These are phyloP conservation scores for Lontra canadensis DNA, from an alignment of 2,113 vertebrate species.

Conservation along the genomic window DNA sequence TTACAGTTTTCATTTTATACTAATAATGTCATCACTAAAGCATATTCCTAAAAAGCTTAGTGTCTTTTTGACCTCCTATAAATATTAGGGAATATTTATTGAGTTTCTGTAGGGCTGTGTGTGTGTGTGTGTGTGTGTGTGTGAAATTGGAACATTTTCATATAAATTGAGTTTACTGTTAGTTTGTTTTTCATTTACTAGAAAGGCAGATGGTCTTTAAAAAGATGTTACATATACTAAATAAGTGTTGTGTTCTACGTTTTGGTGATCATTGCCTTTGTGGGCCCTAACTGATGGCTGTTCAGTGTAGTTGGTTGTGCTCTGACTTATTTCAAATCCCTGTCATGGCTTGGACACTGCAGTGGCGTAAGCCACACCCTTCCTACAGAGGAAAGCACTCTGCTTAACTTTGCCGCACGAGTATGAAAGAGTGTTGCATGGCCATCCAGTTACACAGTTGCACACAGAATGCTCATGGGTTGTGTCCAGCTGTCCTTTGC, in stretches of 20 bases:
- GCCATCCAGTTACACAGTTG: slow-evolving; percentile 30
- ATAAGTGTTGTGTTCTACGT: slow-evolving; percentile 78
- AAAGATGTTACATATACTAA: slow-evolving; percentile 58
- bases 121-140: neutral
- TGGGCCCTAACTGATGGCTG: slow-evolving; percentile 66
- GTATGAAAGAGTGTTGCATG: slow-evolving; percentile 75
- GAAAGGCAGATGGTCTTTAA: slow-evolving; percentile 47
- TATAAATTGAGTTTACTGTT: slow-evolving; percentile 43
- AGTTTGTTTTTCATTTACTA: slow-evolving; percentile 48
- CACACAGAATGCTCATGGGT: slow-evolving; percentile 58
- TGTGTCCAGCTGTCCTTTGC: slow-evolving; percentile 71
- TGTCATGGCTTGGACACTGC: slow-evolving; percentile 78
- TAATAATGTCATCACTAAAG: slow-evolving; percentile 11
- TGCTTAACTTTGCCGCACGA: slow-evolving; percentile 68
- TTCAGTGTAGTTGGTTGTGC: slow-evolving; percentile 78
- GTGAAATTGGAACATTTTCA: neutral
- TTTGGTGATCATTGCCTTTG: slow-evolving; percentile 76
- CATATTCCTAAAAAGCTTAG: slow-evolving; percentile 49
- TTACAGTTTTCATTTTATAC: slow-evolving; percentile 27
- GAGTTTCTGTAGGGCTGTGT: neutral
- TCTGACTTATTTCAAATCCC: slow-evolving; percentile 75
- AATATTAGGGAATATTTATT: slow-evolving; percentile 26
- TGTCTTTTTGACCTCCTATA: neutral
- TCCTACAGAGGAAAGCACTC: slow-evolving; percentile 76
- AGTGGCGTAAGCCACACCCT: slow-evolving; percentile 66